Conservation (phyloP, 2,113 vertebrate species). For the Muntiacus reevesi region DNA sequence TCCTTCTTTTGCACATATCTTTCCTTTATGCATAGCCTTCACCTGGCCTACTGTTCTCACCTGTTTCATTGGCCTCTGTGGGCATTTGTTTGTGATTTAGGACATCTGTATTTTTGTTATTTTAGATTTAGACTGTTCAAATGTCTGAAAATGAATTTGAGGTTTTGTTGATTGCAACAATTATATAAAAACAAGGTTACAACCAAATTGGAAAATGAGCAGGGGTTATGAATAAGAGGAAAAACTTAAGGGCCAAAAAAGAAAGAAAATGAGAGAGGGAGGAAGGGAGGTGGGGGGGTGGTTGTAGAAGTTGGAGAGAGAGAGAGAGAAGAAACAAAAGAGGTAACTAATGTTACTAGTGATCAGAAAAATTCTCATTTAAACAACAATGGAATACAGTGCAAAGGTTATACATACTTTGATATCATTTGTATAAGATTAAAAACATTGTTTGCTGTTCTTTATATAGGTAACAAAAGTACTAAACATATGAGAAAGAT, state of each 20-base stretch:
- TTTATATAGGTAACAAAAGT: not conserved
- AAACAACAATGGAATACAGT: not conserved
- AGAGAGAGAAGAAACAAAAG: not conserved
- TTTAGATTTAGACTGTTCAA: constrained; percentile 24
- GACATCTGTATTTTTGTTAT: not conserved
- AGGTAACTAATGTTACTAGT: not conserved
- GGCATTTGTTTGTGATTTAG: constrained; percentile 30
- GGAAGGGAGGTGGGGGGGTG: not conserved
- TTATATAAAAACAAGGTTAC: not conserved
- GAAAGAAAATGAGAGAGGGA: not conserved
- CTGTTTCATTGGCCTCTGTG: not conserved
- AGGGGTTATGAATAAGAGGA: not conserved
- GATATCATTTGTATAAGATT: constrained; percentile 17
- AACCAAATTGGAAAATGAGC: not conserved
- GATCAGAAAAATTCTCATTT: not conserved
- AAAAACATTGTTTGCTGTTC: not conserved
- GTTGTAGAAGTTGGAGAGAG: not conserved
- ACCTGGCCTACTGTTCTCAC: not conserved
- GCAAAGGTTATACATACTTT: not conserved
- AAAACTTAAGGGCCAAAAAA: not conserved
- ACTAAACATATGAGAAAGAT: not conserved
- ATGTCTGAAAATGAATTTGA: constrained; percentile 30
- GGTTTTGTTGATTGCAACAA: not conserved
- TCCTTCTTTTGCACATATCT: not conserved
- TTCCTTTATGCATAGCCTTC: not conserved